A percentile compares a stretch with the other conserved stretches of the same genome.
Conservation (phyloP, 2,113 vertebrate genomes). For the Cettia cetti region DNA sequence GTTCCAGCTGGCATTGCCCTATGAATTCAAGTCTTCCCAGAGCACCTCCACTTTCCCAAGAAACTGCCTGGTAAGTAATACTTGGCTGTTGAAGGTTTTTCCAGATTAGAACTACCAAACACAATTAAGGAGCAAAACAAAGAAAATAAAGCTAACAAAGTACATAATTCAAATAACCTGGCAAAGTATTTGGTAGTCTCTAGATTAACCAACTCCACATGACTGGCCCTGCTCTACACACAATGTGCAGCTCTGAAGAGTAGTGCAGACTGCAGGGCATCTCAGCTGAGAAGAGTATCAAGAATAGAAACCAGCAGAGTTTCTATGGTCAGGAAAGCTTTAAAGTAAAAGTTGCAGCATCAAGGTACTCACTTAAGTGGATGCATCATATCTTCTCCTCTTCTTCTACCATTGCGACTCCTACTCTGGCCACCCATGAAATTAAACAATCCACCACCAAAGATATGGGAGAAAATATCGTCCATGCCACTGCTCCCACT, state of each 20-base stretch:
- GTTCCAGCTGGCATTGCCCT: not conserved
- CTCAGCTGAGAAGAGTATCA: not conserved
- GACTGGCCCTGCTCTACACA: not conserved
- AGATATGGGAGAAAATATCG: conserved; percentile 99
- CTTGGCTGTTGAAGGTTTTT: not conserved
- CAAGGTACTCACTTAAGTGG: conserved; percentile 88
- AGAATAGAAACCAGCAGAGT: not conserved
- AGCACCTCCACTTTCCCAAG: not conserved
- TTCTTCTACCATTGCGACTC: conserved; percentile 91
- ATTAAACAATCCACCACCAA: conserved; percentile 95
- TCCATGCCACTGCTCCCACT: conserved; percentile 95
- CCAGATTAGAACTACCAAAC: not conserved
- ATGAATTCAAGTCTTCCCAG: not conserved
- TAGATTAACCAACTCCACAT: not conserved
- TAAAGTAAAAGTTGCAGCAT: not conserved
- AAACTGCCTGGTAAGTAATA: not conserved
- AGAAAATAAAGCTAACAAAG: not conserved
- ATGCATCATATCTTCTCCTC: conserved; percentile 98
- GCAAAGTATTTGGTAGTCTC: not conserved
- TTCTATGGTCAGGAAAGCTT: not conserved
- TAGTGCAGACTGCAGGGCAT: not conserved
- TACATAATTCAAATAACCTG: not conserved
- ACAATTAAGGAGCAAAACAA: not conserved
- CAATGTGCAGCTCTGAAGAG: not conserved
- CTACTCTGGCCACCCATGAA: conserved; percentile 96